Conservation (phyloP, 2,113 vertebrate genomes). For the Larimichthys polyactis region DNA sequence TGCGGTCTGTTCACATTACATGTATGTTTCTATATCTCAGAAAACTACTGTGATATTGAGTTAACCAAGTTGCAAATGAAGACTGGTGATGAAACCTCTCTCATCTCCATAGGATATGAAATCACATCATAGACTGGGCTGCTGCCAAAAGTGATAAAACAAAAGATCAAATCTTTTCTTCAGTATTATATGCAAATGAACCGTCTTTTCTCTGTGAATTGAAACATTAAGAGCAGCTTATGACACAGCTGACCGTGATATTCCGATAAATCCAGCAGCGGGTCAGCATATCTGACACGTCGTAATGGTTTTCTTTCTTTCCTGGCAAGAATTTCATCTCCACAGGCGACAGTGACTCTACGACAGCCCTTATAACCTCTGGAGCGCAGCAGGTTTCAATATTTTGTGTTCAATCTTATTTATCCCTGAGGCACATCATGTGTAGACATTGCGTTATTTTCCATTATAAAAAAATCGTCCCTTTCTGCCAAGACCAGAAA, state of each 20-base stretch:
- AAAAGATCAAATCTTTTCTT: neutral
- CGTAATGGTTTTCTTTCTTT: slow-evolving; percentile 22
- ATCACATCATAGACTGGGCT: neutral
- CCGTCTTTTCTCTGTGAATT: neutral
- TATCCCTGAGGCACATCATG: slow-evolving; percentile 19
- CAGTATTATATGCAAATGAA: neutral
- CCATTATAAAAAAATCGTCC: neutral
- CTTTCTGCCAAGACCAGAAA: neutral
- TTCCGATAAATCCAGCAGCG: slow-evolving; percentile 1
- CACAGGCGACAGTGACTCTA: slow-evolving; percentile 11
- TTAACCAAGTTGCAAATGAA: neutral
- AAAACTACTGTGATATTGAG: neutral
- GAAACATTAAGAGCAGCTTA: neutral
- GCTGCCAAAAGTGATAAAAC: neutral
- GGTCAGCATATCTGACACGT: slow-evolving; percentile 13
- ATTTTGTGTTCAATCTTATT: slow-evolving; percentile 14
- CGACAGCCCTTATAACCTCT: slow-evolving; percentile 11
- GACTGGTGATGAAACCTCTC: neutral
- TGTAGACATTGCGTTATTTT: slow-evolving; percentile 13
- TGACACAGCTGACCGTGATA: neutral
- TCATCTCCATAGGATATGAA: neutral
- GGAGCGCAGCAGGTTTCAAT: slow-evolving; percentile 21
- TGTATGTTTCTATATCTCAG: neutral
- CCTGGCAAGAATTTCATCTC: slow-evolving; percentile 13
- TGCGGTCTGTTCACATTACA: neutral